Percentiles rank a stretch among this genome's conserved stretches.
phyloP scores from a whole-genome alignment of 2,113 vertebrate species.

The Hepsetus odoe region DNA sequence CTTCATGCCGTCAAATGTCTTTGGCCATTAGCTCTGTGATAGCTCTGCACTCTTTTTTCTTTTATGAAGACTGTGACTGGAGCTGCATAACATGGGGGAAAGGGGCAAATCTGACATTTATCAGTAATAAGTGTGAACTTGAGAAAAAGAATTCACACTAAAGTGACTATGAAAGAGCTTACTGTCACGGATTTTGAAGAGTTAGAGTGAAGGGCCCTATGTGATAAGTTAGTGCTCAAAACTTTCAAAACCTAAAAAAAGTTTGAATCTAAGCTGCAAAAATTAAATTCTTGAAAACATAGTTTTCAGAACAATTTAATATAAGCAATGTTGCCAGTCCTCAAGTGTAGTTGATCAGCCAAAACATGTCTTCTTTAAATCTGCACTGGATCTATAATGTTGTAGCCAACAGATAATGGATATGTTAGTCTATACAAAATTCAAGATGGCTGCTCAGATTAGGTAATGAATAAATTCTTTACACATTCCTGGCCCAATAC shows the following conservation, averaged over 20 bases:
- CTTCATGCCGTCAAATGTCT: constrained; percentile 37
- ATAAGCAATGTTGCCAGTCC: too few relatives aligned
- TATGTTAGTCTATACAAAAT: not conserved
- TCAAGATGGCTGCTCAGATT: too few relatives aligned
- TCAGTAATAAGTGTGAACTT: constrained; percentile 37
- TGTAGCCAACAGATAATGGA: not conserved
- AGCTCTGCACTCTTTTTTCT: constrained; percentile 35
- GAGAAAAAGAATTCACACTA: constrained; percentile 1
- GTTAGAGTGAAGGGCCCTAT: not conserved
- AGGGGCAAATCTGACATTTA: constrained; percentile 42
- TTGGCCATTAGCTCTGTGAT: constrained; percentile 32
- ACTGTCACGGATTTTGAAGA: constrained; percentile 34
- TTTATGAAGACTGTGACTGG: constrained; percentile 41
- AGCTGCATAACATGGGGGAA: constrained; percentile 37
- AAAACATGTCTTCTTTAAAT: not conserved
- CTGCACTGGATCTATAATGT: not conserved
- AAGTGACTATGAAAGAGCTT: constrained; percentile 17
- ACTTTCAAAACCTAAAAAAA: constrained; percentile 27
- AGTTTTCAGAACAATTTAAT: not conserved
- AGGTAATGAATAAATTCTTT: too few relatives aligned
- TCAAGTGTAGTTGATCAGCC: not conserved
- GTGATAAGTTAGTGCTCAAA: constrained; percentile 13
- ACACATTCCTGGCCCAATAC: too few relatives aligned
- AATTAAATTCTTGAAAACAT: not conserved
- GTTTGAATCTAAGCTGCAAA: constrained; percentile 14